phyloP scores from a whole-genome alignment of 2,113 vertebrate genomes.

The Pipra filicauda region DNA sequence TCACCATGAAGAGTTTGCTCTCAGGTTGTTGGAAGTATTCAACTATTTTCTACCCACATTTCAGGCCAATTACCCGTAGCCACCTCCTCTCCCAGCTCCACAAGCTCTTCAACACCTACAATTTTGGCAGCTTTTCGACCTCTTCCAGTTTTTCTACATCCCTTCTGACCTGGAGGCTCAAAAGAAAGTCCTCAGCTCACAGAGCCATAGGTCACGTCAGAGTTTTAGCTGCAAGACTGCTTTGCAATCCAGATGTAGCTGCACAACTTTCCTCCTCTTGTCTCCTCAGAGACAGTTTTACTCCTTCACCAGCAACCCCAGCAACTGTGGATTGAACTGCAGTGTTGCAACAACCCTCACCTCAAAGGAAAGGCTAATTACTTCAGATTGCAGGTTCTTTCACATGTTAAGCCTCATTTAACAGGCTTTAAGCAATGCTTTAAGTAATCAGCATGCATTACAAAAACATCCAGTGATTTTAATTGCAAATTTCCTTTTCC shows the following conservation, averaged over 20 bases:
- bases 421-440: neutral
- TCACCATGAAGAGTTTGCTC: neutral
- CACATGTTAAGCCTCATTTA: neutral
- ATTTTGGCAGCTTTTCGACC: neutral
- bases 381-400: neutral
- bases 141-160: neutral
- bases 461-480: neutral
- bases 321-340: neutral
- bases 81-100: neutral
- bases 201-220: neutral
- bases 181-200: neutral
- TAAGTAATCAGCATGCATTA: conserved; percentile 8
- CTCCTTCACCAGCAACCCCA: neutral
- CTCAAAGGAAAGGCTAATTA: neutral
- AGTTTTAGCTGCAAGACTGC: neutral
- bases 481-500: neutral
- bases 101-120: neutral
- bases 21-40: neutral
- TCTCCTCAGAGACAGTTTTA: neutral
- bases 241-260: neutral
- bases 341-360: neutral
- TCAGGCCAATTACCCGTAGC: neutral
- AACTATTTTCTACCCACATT: neutral
- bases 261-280: neutral
- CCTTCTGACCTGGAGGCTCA: neutral